Percentiles rank a stretch among this genome's conserved stretches.
phyloP scores from a whole-genome alignment of 2,797 vertebrate genomes.

The Sciurus carolinensis region DNA sequence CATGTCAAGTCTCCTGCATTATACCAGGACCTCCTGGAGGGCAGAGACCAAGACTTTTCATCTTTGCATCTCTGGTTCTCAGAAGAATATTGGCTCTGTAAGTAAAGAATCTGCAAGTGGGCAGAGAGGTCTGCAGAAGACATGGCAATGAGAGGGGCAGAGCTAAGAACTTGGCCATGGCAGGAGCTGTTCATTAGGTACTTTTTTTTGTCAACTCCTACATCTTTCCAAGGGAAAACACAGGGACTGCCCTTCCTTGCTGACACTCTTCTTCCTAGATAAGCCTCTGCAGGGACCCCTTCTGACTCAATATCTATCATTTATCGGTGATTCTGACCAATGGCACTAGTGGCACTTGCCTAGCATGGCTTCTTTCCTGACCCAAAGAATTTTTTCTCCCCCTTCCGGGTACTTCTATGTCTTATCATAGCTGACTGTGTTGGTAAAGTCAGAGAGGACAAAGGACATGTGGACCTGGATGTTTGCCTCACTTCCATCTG shows the following conservation, averaged over 20 bases:
- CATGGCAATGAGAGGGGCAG: neutral
- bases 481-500: neutral
- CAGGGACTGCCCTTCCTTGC: neutral
- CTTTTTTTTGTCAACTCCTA: neutral
- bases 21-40: neutral
- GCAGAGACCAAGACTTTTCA: neutral
- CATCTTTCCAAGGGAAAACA: neutral
- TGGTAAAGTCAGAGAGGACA: conserved; percentile 8
- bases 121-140: neutral
- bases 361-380: neutral
- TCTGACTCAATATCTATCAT: neutral
- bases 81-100: neutral
- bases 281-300: no score
- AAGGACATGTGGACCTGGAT: neutral
- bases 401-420: neutral
- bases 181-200: neutral
- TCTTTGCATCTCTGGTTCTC: neutral
- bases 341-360: neutral
- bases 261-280: neutral
- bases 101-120: neutral
- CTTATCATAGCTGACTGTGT: neutral
- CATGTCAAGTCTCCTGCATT: neutral
- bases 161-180: neutral
- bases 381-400: neutral
- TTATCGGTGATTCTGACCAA: neutral